Percentiles rank a stretch among this genome's conserved stretches.
Conservation (phyloP, 2,888 invertebrate genomes). For the Hydriomena furcata region DNA sequence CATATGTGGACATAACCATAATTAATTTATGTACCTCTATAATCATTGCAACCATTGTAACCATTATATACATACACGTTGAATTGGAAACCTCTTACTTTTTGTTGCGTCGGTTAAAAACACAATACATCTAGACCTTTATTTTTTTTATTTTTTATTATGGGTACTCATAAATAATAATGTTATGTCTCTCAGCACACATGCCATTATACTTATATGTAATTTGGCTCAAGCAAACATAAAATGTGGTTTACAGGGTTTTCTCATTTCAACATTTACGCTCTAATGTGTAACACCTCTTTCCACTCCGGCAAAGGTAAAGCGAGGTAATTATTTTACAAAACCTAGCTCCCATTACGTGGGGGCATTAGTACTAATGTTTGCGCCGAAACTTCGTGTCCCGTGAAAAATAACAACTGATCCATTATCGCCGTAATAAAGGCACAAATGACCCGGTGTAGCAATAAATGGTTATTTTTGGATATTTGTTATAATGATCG, state of each 20-base stretch:
- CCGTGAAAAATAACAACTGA: conserved; percentile 61
- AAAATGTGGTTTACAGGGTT: conserved; percentile 29
- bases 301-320: conserved; percentile 47
- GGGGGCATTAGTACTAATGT: conserved; percentile 63
- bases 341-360: conserved; percentile 49
- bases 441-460: conserved; percentile 45
- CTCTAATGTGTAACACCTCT: conserved; percentile 41
- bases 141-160: background rate
- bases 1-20: no score
- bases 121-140: background rate
- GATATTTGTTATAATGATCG: conserved; percentile 39
- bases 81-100: no score
- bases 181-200: conserved; percentile 13
- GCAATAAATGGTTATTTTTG: conserved; percentile 46
- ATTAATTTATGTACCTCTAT: no score
- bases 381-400: conserved; percentile 57
- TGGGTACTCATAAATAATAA: conserved; percentile 14
- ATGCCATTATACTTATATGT: conserved; percentile 20
- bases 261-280: conserved; percentile 40
- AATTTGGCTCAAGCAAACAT: conserved; percentile 29
- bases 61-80: no score
- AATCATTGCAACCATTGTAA: no score
- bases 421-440: conserved; percentile 58
- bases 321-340: conserved; percentile 59
- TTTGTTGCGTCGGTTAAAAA: no score